Evolutionary conservation across 2,888 invertebrate species (phyloP).

Genomic region (Meiosimyza platycephala): DNA sequence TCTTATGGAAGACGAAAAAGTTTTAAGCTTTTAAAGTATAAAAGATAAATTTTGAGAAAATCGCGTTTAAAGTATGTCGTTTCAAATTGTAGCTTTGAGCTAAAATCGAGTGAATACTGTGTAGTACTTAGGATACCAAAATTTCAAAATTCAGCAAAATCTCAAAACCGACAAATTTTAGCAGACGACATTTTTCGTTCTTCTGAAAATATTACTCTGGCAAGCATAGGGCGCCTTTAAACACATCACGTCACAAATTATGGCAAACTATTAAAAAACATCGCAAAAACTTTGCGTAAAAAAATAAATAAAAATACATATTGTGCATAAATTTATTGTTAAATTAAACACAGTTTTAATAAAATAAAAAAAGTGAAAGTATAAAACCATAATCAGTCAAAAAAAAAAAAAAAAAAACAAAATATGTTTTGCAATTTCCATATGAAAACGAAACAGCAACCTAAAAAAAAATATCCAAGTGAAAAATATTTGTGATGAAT

Average conservation of each 20-base stretch:
- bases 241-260: background rate
- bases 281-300: background rate
- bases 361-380: background rate
- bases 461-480: background rate
- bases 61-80: too few species aligned
- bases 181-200: too few species aligned
- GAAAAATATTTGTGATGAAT: constrained; percentile 3
- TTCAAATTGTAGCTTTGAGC: too few species aligned
- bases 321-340: constrained; percentile 19
- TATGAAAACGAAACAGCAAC: background rate
- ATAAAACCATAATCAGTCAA: background rate
- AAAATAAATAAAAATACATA: background rate
- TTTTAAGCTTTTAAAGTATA: background rate
- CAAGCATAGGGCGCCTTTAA: too few species aligned
- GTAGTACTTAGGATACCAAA: background rate
- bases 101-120: too few species aligned
- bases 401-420: constrained; percentile 19
- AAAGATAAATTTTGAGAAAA: background rate
- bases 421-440: background rate
- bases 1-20: too few species aligned
- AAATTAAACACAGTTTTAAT: constrained; percentile 17
- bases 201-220: too few species aligned
- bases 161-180: background rate
- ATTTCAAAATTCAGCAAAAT: background rate
- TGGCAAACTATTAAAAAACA: constrained; percentile 1